Evolutionary conservation across 1,140 invertebrate genomes (phyloP).

Genomic region (Aphaenogaster ashmeadi): DNA sequence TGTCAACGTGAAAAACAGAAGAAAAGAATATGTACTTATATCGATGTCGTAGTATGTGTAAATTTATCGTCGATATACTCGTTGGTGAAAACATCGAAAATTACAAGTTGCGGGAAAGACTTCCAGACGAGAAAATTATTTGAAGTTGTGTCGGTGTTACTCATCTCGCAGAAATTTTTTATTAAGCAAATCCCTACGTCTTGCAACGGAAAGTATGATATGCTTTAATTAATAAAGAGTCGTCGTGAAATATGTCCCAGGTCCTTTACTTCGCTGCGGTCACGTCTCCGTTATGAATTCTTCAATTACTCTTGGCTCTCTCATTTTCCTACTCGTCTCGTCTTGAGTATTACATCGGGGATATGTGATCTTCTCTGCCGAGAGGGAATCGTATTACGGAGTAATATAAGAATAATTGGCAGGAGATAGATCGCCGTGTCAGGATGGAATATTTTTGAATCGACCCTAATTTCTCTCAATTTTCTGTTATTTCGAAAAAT

Average conservation of each 20-base stretch:
- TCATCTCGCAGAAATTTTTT: background rate
- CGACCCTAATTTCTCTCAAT: background rate
- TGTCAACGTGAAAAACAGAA: background rate
- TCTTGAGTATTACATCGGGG: background rate
- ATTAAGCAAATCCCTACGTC: background rate
- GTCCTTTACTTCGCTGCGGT: background rate
- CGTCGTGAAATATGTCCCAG: background rate
- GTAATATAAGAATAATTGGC: constrained; percentile 14
- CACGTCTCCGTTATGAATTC: background rate
- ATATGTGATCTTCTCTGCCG: constrained; percentile 1
- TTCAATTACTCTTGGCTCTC: constrained; percentile 31
- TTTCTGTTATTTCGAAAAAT: background rate
- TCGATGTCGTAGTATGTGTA: background rate
- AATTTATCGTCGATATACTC: background rate
- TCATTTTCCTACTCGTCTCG: background rate
- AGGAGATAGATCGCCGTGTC: background rate
- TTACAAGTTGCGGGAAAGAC: background rate
- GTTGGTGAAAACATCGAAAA: background rate
- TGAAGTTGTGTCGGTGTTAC: background rate
- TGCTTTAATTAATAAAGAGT: constrained; percentile 5
- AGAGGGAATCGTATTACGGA: constrained; percentile 35
- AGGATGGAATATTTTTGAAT: constrained; percentile 3
- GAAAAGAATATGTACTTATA: background rate
- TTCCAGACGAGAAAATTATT: background rate
- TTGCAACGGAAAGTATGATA: background rate